A percentile compares a stretch with the other conserved stretches of the same genome.
Evolutionary conservation across 1,140 invertebrate genomes (phyloP).

Genomic region (Macrosteles quadrilineatus): DNA sequence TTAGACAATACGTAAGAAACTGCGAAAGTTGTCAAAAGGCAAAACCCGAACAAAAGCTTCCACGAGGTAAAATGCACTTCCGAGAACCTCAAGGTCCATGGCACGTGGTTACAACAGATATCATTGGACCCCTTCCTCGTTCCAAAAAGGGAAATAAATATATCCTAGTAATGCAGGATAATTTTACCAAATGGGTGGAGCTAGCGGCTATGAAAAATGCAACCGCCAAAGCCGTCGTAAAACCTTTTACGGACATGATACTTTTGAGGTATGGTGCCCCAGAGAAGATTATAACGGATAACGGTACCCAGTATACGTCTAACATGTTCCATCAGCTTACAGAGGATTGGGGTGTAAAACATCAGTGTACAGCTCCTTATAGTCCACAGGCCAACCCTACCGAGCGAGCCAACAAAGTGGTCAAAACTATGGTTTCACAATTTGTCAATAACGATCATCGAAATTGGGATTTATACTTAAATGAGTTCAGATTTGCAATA

Average conservation of each 20-base stretch:
- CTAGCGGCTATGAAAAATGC: conserved; percentile 43
- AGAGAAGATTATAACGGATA: conserved; percentile 21
- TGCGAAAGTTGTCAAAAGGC: conserved; percentile 37
- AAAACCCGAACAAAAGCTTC: neutral
- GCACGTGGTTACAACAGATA: conserved; percentile 45
- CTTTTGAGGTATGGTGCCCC: conserved; percentile 26
- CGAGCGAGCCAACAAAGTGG: conserved; percentile 50
- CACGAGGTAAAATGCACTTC: neutral
- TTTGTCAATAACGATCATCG: conserved; percentile 47
- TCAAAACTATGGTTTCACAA: conserved; percentile 49
- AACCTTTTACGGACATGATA: conserved; percentile 1
- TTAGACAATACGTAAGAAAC: conserved; percentile 36
- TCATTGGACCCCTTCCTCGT: conserved; percentile 50
- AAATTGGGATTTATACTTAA: conserved; percentile 46
- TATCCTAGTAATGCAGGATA: conserved; percentile 48
- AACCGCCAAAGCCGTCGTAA: conserved; percentile 28
- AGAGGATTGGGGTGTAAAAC: conserved; percentile 5
- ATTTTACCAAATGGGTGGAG: conserved; percentile 49
- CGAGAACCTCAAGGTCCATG: conserved; percentile 12
- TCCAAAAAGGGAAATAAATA: conserved; percentile 45
- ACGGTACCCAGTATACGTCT: conserved; percentile 28
- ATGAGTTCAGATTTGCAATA: conserved; percentile 49
- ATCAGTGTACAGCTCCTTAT: conserved; percentile 40
- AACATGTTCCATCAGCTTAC: conserved; percentile 3
- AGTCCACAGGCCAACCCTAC: conserved; percentile 50